Percentiles rank a stretch among this genome's conserved stretches.
Evolutionary conservation across 2,113 vertebrate species (phyloP).

Genomic region (Pseudorectes ferrugineus): DNA sequence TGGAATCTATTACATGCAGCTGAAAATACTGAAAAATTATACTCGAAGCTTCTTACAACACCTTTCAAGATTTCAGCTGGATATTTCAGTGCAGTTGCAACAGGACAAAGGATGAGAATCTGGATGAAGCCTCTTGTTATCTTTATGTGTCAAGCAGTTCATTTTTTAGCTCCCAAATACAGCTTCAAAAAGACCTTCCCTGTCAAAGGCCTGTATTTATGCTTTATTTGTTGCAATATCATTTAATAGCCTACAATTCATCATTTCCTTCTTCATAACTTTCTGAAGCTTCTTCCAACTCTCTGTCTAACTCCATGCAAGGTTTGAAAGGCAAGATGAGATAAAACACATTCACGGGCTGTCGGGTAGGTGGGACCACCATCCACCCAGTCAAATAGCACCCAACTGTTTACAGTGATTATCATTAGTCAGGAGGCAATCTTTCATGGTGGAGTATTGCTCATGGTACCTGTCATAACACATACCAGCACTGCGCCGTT

Average conservation of each 20-base stretch:
- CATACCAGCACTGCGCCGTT: not conserved
- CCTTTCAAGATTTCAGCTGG: not conserved
- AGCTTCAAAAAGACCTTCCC: conserved; percentile 30
- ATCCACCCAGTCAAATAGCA: conserved; percentile 21
- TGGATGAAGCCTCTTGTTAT: not conserved
- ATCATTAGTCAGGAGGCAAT: conserved; percentile 41
- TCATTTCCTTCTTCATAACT: conserved; percentile 39
- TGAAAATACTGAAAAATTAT: not conserved
- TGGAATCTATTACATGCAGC: not conserved
- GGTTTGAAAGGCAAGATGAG: conserved; percentile 41
- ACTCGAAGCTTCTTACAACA: not conserved
- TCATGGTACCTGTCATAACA: conserved; percentile 6
- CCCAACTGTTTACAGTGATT: conserved; percentile 45
- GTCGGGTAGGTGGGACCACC: conserved; percentile 57
- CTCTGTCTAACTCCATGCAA: not conserved
- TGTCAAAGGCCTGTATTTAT: not conserved
- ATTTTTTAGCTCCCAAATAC: conserved; percentile 36
- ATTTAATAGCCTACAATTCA: conserved; percentile 41
- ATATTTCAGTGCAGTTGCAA: not conserved
- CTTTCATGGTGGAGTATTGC: conserved; percentile 2
- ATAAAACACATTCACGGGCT: conserved; percentile 34
- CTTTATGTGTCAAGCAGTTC: not conserved
- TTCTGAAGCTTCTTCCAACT: not conserved
- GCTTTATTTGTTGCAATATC: conserved; percentile 44
- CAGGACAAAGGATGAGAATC: not conserved